Percentiles rank a stretch among this genome's conserved stretches.
These are phyloP conservation scores for Varecia variegata DNA, from an alignment of 2,797 vertebrate species.

Conservation along the genomic window DNA sequence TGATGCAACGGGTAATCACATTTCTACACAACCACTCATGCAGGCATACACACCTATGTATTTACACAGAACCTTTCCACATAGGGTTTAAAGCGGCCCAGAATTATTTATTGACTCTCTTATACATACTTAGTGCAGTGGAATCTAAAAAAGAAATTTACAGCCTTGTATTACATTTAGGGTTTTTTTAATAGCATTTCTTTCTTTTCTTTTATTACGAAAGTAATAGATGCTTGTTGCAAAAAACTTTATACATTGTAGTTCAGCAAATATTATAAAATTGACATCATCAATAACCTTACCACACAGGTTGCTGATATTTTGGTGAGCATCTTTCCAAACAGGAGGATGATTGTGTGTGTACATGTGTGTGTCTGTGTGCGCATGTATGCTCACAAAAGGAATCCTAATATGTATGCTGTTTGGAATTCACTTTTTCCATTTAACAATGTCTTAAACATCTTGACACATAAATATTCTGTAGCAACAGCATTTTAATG, in stretches of 20 bases:
- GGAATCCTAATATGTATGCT: neutral
- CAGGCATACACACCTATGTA: neutral
- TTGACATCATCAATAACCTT: slow-evolving; percentile 11
- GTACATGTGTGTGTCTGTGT: neutral
- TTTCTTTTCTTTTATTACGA: slow-evolving; percentile 23
- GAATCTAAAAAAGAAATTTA: neutral
- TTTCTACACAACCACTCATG: neutral
- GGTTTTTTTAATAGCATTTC: neutral
- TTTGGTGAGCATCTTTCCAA: slow-evolving; percentile 33
- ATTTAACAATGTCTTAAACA: slow-evolving; percentile 34
- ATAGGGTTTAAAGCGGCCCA: neutral
- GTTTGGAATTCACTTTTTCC: slow-evolving; percentile 11
- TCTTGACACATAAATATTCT: slow-evolving; percentile 30
- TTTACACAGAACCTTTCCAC: neutral
- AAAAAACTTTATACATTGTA: slow-evolving; percentile 26
- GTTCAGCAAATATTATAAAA: slow-evolving; percentile 28
- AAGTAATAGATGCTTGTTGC: slow-evolving; percentile 21
- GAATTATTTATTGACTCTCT: neutral
- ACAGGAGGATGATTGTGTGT: neutral
- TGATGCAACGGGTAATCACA: neutral
- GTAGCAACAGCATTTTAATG: neutral
- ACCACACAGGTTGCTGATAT: neutral
- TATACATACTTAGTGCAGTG: neutral
- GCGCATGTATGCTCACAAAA: neutral
- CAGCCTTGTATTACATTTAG: neutral